phyloP scores from a whole-genome alignment of 2,113 vertebrate species.

The Morone chrysops region DNA sequence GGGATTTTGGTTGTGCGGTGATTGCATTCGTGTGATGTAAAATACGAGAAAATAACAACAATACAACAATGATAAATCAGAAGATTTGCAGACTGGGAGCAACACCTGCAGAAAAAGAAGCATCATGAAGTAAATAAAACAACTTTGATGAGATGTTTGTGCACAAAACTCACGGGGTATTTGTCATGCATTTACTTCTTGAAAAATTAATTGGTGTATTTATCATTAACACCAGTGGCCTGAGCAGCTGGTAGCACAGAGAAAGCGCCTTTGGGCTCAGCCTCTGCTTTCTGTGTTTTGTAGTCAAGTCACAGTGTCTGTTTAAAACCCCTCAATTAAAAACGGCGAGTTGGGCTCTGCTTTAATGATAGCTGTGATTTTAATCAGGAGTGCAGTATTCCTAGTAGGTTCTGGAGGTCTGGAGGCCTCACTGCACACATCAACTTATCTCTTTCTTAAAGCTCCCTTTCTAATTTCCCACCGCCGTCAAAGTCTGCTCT shows the following conservation, averaged over 20 bases:
- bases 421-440: conserved; percentile 78
- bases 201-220: conserved; percentile 68
- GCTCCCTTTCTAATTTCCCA: conserved; percentile 83
- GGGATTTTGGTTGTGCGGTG: conserved; percentile 27
- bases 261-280: conserved; percentile 54
- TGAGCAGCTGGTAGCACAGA: conserved; percentile 57
- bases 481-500: conserved; percentile 78
- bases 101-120: conserved; percentile 43
- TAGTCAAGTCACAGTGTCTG: conserved; percentile 73
- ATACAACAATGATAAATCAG: conserved; percentile 26
- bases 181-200: conserved; percentile 45
- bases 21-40: conserved; percentile 49
- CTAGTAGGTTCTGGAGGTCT: conserved; percentile 80
- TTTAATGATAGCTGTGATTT: conserved; percentile 83
- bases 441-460: conserved; percentile 83
- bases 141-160: conserved; percentile 55
- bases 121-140: conserved; percentile 34
- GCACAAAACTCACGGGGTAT: conserved; percentile 47
- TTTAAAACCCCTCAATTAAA: conserved; percentile 81
- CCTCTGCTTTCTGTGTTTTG: conserved; percentile 55
- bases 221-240: conserved; percentile 72
- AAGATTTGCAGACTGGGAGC: conserved; percentile 18
- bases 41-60: conserved; percentile 21
- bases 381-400: conserved; percentile 81
- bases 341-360: conserved; percentile 55